Evolutionary conservation across 2,797 vertebrate species (phyloP), one percentile per base, ranked within the genome.

Genomic region (Parauchenoglanis punctatus): DNA sequence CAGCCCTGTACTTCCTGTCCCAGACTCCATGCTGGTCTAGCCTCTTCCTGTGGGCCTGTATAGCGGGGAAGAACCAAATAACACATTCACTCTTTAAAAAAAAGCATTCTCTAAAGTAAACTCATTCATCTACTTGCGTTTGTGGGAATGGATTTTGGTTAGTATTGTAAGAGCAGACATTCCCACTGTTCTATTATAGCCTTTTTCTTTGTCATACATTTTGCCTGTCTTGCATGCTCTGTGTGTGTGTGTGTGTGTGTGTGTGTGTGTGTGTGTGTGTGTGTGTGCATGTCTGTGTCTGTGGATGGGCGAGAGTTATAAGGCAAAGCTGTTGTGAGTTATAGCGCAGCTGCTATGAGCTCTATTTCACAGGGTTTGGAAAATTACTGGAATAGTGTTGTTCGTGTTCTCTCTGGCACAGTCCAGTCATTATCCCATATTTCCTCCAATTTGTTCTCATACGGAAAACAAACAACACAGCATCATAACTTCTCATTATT

Each of bases 311-410:
- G 73, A 91, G 83, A 44, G 89, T 77, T 89, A 72, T 89, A 87
- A 83, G 73, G 89, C 88, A 92, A 92, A 78, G 88, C 83, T 89
- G 90, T 83, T 92, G 90, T 65, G 84, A 85, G 73, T 85, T 76
- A 85, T 76, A 63, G 72, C 40, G 23, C 94, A 95, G 94, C 94
- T 95, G 93, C 91, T 93, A 87, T 91, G 91, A 92, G 90, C 91
- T 93, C 86, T 68, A 88, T 94, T 95, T 94, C 92, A 93, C 91
- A 93, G 93, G 89, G 88, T 91, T 89, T 95, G 94, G 94, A 94
- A 86, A 81, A 81, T 81, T 44, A 61, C 93, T 91, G 63, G 91
- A 94, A 92, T 91, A 91, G 88, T 91, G 91, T 91, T 94, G 93
- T 94, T 91, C 59, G 90, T 93, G 91, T 83, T 83, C 90, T 94